Percentiles rank a stretch among this genome's conserved stretches.
Evolutionary conservation across 2,113 vertebrate genomes (phyloP).

Genomic region (Rallus limicola): DNA sequence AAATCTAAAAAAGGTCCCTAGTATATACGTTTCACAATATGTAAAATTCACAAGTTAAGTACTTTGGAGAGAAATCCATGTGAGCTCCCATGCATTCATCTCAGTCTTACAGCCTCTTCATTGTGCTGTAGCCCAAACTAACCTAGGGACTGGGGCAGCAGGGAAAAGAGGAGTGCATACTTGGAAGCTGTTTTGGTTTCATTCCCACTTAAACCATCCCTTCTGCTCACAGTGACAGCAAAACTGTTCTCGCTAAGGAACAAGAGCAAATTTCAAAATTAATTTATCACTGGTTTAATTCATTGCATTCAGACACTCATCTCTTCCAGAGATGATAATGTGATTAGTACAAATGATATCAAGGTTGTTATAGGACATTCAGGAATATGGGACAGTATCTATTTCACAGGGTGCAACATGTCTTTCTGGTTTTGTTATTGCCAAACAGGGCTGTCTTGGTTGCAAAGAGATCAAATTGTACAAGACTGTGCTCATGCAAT

Average conservation of each 20-base stretch:
- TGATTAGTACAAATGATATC: background rate
- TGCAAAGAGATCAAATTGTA: background rate
- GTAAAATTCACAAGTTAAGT: background rate
- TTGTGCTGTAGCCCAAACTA: background rate
- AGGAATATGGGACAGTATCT: background rate
- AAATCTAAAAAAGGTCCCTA: background rate
- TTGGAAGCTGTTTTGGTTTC: background rate
- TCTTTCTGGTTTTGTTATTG: background rate
- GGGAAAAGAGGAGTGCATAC: background rate
- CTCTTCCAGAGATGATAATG: background rate
- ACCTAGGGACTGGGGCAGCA: background rate
- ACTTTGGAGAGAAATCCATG: background rate
- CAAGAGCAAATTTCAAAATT: background rate
- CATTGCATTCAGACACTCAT: background rate
- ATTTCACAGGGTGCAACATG: background rate
- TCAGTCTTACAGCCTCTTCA: background rate
- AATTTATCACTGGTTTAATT: background rate
- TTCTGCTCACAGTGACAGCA: background rate
- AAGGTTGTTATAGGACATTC: background rate
- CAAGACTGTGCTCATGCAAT: background rate
- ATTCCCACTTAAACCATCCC: background rate
- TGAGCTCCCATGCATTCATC: background rate
- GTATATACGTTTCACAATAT: background rate
- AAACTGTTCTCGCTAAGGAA: background rate
- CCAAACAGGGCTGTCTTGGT: background rate